phyloP scores from a whole-genome alignment of 1,140 invertebrate species.

The Apis dorsata region DNA sequence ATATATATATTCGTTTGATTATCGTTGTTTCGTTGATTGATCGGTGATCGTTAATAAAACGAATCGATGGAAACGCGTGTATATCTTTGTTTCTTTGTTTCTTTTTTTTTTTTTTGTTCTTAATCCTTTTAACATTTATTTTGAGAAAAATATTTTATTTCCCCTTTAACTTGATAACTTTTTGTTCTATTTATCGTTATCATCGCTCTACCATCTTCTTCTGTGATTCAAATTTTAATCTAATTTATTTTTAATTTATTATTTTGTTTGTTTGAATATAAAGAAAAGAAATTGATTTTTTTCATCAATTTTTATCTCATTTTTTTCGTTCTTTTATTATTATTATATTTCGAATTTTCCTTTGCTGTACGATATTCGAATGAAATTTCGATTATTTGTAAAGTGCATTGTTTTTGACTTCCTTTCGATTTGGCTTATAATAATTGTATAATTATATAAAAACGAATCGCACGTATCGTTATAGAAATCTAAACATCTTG shows the following conservation, averaged over 20 bases:
- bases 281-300: too few relatives aligned
- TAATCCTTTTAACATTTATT: background rate
- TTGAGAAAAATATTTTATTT: too few relatives aligned
- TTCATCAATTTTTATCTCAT: too few relatives aligned
- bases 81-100: too few relatives aligned
- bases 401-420: background rate
- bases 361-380: background rate
- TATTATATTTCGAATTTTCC: too few relatives aligned
- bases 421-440: background rate
- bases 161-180: too few relatives aligned
- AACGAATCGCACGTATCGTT: slow-evolving; percentile 11
- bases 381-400: background rate
- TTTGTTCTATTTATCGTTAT: too few relatives aligned
- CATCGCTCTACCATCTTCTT: too few relatives aligned
- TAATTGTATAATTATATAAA: background rate
- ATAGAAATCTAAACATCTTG: background rate
- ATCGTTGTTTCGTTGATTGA: background rate
- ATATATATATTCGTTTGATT: background rate
- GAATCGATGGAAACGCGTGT: background rate
- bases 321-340: too few relatives aligned
- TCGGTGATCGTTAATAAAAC: background rate
- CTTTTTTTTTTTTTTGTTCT: background rate
- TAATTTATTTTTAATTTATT: too few relatives aligned
- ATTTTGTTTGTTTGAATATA: too few relatives aligned
- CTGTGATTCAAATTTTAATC: too few relatives aligned